These are phyloP conservation scores for Lytechinus pictus DNA, from an alignment of 35 echinoderm and acorn worm species.

Conservation along the genomic window DNA sequence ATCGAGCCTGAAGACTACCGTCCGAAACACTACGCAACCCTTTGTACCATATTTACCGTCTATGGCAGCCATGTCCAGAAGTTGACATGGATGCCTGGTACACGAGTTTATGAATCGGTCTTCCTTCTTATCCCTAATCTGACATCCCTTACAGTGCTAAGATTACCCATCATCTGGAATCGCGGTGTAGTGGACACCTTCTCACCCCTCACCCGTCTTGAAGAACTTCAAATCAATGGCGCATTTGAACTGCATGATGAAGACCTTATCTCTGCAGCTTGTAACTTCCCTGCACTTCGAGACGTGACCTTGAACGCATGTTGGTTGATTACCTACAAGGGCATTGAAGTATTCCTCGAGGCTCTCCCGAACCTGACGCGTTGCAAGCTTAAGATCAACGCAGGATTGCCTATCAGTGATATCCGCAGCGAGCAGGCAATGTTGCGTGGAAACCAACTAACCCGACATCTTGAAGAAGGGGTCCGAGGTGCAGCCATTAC, in stretches of 20 bases:
- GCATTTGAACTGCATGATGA: slow-evolving; percentile 84
- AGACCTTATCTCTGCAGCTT: slow-evolving; percentile 70
- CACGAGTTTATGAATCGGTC: slow-evolving; percentile 83
- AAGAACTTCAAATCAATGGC: slow-evolving; percentile 85
- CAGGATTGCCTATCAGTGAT: slow-evolving; percentile 78
- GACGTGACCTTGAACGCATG: slow-evolving; percentile 78
- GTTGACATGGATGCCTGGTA: slow-evolving; percentile 77
- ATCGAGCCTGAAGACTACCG: slow-evolving; percentile 60
- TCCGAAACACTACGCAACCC: slow-evolving; percentile 48
- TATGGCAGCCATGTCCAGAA: slow-evolving; percentile 83
- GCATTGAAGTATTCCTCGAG: slow-evolving; percentile 69
- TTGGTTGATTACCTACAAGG: slow-evolving; percentile 74
- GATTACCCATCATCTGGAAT: slow-evolving; percentile 89
- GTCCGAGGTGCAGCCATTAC: slow-evolving; percentile 65
- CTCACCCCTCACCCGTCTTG: slow-evolving; percentile 66
- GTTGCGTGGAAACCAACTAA: slow-evolving; percentile 76
- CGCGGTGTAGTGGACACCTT: slow-evolving; percentile 80
- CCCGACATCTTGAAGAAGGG: slow-evolving; percentile 59
- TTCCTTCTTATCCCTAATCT: slow-evolving; percentile 82
- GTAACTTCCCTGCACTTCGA: slow-evolving; percentile 69
- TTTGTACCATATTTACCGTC: slow-evolving; percentile 72
- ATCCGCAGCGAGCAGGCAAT: slow-evolving; percentile 87
- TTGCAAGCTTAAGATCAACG: slow-evolving; percentile 89
- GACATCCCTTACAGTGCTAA: slow-evolving; percentile 65
- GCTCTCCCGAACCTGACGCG: slow-evolving; percentile 56